phyloP scores from a whole-genome alignment of 2,888 invertebrate species.

The Lasioglossum pauxillum region DNA sequence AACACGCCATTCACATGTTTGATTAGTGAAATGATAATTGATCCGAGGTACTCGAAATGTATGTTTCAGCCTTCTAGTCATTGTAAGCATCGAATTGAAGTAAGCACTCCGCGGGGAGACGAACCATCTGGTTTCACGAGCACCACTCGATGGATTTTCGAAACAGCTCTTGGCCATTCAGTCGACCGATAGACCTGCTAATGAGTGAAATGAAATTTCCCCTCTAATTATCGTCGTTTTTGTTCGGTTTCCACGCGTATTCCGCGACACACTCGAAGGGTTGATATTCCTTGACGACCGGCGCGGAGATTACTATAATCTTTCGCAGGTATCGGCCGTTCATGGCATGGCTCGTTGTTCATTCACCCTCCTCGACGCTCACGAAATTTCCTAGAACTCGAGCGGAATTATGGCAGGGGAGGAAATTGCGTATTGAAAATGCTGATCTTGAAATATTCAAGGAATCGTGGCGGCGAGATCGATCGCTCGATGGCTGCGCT shows the following conservation, averaged over 20 bases:
- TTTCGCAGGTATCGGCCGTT: neutral
- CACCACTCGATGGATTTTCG: neutral
- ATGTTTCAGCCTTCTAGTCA: neutral
- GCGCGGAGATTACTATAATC: neutral
- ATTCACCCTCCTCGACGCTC: constrained; percentile 22
- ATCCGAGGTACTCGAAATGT: neutral
- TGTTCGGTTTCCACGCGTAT: neutral
- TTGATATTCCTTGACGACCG: neutral
- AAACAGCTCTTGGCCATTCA: neutral
- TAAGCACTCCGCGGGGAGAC: neutral
- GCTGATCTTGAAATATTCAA: constrained; percentile 18
- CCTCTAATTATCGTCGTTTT: neutral
- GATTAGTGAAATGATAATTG: neutral
- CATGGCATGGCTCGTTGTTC: neutral
- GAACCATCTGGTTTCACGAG: neutral
- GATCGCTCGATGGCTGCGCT: neutral
- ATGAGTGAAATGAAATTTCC: neutral
- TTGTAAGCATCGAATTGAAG: neutral
- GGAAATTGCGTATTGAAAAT: neutral
- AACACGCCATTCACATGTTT: neutral
- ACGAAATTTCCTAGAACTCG: neutral
- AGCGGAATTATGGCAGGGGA: neutral
- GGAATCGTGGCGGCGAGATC: neutral
- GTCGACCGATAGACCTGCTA: neutral
- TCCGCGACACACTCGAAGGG: neutral